These are phyloP conservation scores for Akabosia matsudoensis DNA, from an alignment of 1,140 invertebrate genomes.

Conservation along the genomic window DNA sequence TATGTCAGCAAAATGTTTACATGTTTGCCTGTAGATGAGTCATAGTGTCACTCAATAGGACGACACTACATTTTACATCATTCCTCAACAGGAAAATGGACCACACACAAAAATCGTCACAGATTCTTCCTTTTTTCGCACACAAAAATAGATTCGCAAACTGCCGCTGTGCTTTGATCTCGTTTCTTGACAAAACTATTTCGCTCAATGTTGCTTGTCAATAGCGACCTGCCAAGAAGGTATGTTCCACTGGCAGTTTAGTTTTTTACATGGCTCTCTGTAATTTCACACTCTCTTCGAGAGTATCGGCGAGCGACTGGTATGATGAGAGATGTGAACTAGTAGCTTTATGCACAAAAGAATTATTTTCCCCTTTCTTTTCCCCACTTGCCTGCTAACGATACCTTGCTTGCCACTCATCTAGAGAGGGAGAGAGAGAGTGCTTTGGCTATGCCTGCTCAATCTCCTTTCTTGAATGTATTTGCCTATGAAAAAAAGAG, in stretches of 20 bases:
- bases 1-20: not conserved
- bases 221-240: too few species aligned
- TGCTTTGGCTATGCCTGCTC: not conserved
- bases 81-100: not conserved
- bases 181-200: too few species aligned
- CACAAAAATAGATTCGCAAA: not conserved
- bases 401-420: too few species aligned
- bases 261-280: not conserved
- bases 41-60: not conserved
- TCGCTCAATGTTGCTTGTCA: too few species aligned
- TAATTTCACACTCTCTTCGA: not conserved
- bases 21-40: not conserved
- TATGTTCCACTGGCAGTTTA: too few species aligned
- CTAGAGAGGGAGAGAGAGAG: too few species aligned
- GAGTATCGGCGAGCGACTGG: constrained; percentile 12
- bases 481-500: not conserved
- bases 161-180: too few species aligned
- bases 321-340: not conserved
- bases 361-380: not conserved
- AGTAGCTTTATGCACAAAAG: not conserved
- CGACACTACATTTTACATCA: not conserved
- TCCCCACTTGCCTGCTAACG: not conserved
- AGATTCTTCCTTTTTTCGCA: not conserved
- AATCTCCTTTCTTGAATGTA: too few species aligned
- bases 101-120: not conserved